Evolutionary conservation across 2,113 vertebrate species (phyloP).

Genomic region (Cavia aperea): DNA sequence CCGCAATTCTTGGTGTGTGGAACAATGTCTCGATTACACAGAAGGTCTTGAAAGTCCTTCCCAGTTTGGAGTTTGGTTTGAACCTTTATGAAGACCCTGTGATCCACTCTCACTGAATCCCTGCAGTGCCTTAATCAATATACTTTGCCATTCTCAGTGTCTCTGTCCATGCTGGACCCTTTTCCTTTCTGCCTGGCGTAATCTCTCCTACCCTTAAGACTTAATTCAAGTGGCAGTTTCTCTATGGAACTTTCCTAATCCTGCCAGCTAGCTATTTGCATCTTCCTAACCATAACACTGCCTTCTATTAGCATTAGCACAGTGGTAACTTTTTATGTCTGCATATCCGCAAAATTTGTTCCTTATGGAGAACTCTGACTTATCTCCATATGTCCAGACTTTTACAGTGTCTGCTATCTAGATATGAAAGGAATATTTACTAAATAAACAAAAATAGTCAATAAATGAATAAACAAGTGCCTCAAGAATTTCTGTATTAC

Average conservation of each 20-base stretch:
- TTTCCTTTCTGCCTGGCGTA: not conserved
- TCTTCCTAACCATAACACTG: not conserved
- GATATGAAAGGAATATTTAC: not conserved
- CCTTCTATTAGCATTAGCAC: not conserved
- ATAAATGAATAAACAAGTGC: not conserved
- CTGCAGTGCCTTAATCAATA: not conserved
- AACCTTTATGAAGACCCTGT: not conserved
- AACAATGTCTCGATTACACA: not conserved
- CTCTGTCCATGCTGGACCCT: not conserved
- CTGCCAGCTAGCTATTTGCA: not conserved
- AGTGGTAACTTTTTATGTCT: not conserved
- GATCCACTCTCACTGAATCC: not conserved
- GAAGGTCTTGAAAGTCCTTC: not conserved
- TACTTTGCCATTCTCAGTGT: not conserved
- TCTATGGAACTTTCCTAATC: not conserved
- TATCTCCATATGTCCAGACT: not conserved
- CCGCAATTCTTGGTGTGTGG: not conserved
- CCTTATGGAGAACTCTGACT: not conserved
- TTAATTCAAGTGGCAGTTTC: not conserved
- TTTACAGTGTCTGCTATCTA: not conserved
- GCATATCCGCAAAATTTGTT: not conserved
- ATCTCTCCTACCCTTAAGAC: not conserved
- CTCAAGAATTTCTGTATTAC: not conserved
- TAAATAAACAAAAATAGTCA: conserved; percentile 3
- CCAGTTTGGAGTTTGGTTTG: not conserved